Evolutionary conservation across 2,113 vertebrate genomes (phyloP).

Genomic region (Gorsachius goisagi): DNA sequence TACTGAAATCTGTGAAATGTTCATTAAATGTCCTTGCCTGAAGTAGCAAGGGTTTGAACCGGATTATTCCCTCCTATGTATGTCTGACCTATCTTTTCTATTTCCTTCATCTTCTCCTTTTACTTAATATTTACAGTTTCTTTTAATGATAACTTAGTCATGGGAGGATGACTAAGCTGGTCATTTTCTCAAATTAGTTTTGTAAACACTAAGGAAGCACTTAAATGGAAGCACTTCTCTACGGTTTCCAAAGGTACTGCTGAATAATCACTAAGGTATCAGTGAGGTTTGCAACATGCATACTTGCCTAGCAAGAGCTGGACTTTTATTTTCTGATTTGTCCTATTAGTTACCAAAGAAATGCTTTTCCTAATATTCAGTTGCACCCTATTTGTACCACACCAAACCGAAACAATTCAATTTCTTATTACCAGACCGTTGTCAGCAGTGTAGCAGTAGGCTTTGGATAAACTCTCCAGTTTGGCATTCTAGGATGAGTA

Average conservation of each 20-base stretch:
- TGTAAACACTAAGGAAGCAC: not conserved
- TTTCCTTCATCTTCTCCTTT: not conserved
- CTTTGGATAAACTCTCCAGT: not conserved
- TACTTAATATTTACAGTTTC: not conserved
- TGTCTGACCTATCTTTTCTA: not conserved
- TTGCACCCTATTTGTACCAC: not conserved
- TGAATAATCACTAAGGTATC: not conserved
- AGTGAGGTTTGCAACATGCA: not conserved
- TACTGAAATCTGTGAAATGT: not conserved
- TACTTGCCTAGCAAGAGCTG: not conserved
- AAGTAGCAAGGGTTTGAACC: not conserved
- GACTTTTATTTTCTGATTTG: not conserved
- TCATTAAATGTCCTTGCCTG: not conserved
- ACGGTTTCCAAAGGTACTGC: not conserved
- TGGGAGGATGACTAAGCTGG: not conserved
- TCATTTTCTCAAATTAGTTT: not conserved
- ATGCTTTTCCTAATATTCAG: not conserved
- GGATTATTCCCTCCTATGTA: not conserved
- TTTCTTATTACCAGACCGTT: not conserved
- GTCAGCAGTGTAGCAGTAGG: not conserved
- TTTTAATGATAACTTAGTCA: not conserved
- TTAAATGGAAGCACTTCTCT: not conserved
- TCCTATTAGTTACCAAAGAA: not conserved
- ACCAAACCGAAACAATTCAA: not conserved
- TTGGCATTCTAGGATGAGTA: not conserved